Evolutionary conservation across 2,113 vertebrate genomes (phyloP).

Genomic region (Amphiprion percula): DNA sequence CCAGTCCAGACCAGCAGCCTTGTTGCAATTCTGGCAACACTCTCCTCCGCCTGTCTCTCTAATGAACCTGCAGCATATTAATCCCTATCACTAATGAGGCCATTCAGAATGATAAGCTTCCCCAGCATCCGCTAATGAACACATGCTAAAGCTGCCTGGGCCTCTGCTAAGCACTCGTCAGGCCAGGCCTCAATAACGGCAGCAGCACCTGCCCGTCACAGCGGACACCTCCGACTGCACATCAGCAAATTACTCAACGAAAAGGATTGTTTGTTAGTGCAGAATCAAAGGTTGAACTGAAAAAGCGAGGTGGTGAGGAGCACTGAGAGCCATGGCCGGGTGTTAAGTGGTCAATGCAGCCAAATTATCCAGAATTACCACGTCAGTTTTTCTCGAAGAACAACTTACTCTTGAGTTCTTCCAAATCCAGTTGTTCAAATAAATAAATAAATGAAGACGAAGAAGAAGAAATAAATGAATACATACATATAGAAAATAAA

Average conservation of each 20-base stretch:
- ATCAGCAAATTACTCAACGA: neutral
- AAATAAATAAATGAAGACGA: no score
- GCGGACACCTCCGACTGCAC: conserved; percentile 7
- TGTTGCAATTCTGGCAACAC: conserved; percentile 70
- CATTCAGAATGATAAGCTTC: conserved; percentile 78
- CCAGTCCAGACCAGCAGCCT: conserved; percentile 43
- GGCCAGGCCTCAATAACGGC: conserved; percentile 24
- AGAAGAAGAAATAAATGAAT: no score
- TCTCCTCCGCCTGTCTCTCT: conserved; percentile 67
- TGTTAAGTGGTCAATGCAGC: no score
- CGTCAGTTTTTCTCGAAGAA: no score
- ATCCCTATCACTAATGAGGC: conserved; percentile 81
- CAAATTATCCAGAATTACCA: no score
- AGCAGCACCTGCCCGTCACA: conserved; percentile 58
- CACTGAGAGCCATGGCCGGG: no score
- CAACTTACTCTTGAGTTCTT: no score
- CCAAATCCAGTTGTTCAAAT: no score
- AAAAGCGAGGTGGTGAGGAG: neutral
- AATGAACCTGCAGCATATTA: conserved; percentile 78
- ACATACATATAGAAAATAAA: no score
- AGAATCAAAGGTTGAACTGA: conserved; percentile 1
- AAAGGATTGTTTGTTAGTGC: neutral
- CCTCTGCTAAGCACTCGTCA: conserved; percentile 39
- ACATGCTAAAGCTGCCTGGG: conserved; percentile 69
- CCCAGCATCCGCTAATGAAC: conserved; percentile 75